Conservation (phyloP, 2,797 vertebrate species). For the Onychomys torridus region DNA sequence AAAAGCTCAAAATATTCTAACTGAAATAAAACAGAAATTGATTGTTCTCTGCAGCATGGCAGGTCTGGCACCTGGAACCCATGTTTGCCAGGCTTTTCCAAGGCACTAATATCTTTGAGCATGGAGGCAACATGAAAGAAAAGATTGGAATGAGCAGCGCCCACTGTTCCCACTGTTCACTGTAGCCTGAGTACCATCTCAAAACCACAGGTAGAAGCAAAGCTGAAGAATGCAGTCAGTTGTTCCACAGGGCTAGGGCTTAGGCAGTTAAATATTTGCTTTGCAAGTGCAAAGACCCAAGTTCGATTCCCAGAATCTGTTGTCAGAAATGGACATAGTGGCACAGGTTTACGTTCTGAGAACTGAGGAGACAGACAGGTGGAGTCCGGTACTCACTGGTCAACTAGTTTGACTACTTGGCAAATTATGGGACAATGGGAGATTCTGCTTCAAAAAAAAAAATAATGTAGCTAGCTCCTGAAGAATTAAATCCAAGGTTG, state of each 20-base stretch:
- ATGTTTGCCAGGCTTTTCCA: not conserved
- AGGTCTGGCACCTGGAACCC: not conserved
- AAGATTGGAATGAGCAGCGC: not conserved
- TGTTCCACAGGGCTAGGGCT: not conserved
- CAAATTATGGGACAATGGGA: not conserved
- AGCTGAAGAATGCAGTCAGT: not conserved
- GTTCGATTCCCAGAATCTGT: not conserved
- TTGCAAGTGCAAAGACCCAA: not conserved
- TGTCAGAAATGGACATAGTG: not conserved
- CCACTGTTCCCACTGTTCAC: too few species aligned
- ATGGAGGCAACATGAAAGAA: not conserved
- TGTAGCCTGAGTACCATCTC: not conserved
- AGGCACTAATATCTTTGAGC: not conserved
- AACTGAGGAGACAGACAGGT: not conserved
- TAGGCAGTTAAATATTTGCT: not conserved
- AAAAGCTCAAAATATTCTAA: not conserved
- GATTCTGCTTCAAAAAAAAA: too few species aligned
- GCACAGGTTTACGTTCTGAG: not conserved
- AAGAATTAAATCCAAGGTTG: not conserved
- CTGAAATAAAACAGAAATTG: not conserved
- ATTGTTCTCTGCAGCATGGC: not conserved
- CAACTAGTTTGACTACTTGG: not conserved
- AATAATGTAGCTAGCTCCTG: not conserved
- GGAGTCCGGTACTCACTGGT: not conserved
- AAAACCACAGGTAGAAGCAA: not conserved